Conservation (phyloP, 2,888 invertebrate species). For the Timema podura region DNA sequence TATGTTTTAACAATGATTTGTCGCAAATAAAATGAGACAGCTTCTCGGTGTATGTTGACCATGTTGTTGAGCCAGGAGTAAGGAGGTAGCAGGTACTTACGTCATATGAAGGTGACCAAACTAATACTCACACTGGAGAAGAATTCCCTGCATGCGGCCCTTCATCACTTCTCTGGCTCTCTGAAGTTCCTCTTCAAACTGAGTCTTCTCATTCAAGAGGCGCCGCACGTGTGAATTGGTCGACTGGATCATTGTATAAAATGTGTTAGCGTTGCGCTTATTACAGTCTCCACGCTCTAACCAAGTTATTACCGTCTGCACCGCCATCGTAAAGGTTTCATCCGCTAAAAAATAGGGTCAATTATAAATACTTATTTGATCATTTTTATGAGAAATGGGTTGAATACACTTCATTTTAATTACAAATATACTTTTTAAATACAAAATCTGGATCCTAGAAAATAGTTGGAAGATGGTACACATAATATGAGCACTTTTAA, state of each 20-base stretch:
- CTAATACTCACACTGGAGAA: conserved; percentile 85
- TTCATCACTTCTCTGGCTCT: conserved; percentile 80
- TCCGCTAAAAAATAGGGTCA: conserved; percentile 50
- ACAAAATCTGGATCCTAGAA: too few relatives aligned
- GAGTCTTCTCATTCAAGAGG: conserved; percentile 76
- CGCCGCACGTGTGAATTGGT: conserved; percentile 89
- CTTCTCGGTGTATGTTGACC: too few relatives aligned
- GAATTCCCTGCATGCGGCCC: conserved; percentile 77
- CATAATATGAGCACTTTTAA: too few relatives aligned
- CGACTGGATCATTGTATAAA: conserved; percentile 94
- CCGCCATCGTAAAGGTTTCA: conserved; percentile 78
- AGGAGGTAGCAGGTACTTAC: too few relatives aligned
- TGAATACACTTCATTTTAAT: too few relatives aligned
- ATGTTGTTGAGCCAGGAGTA: too few relatives aligned
- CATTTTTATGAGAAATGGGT: too few relatives aligned
- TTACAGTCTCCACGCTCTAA: conserved; percentile 91
- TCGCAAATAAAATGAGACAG: too few relatives aligned
- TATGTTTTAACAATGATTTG: too few relatives aligned
- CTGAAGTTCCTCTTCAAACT: conserved; percentile 82
- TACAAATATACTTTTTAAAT: too few relatives aligned
- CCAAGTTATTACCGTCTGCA: conserved; percentile 84
- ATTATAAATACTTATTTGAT: conserved; percentile 2
- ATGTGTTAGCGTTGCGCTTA: conserved; percentile 84
- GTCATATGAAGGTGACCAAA: too few relatives aligned
- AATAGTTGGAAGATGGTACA: too few relatives aligned